Conservation (phyloP, 2,113 vertebrate species). For the Ovis canadensis region DNA sequence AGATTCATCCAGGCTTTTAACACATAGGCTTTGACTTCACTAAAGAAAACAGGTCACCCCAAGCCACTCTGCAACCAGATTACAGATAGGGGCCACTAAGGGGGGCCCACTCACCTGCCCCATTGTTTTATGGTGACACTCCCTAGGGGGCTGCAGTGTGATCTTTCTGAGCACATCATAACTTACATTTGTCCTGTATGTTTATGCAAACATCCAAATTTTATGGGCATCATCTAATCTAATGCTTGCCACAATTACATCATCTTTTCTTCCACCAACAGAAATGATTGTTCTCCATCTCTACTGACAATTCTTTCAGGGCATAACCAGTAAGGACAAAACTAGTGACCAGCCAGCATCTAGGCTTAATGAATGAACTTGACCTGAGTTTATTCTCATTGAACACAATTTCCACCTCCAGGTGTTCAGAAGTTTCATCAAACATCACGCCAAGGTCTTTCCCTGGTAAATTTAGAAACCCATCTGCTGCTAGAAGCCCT, state of each 20-base stretch:
- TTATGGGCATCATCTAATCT: rapidly evolving
- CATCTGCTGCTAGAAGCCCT: not conserved
- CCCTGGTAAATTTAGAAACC: not conserved
- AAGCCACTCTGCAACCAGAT: not conserved
- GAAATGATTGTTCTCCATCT: not conserved
- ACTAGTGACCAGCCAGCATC: too few relatives aligned
- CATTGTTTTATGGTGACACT: not conserved
- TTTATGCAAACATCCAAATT: not conserved
- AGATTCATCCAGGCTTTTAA: not conserved
- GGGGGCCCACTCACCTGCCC: not conserved
- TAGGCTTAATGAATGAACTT: too few relatives aligned
- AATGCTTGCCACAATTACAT: not conserved
- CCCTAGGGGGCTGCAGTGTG: not conserved
- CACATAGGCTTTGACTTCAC: not conserved
- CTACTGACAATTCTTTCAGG: not conserved
- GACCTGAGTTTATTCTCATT: too few relatives aligned
- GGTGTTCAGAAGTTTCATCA: not conserved
- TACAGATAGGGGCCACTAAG: not conserved
- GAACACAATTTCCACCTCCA: not conserved
- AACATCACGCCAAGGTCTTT: rapidly evolving
- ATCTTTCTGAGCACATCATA: not conserved
- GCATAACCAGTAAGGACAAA: not conserved
- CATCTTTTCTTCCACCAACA: rapidly evolving
- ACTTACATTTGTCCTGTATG: not conserved
- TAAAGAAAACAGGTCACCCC: not conserved